Base-by-base conservation (phyloP, 2,888 invertebrate species). In the Lasioglossum malachurum region DNA sequence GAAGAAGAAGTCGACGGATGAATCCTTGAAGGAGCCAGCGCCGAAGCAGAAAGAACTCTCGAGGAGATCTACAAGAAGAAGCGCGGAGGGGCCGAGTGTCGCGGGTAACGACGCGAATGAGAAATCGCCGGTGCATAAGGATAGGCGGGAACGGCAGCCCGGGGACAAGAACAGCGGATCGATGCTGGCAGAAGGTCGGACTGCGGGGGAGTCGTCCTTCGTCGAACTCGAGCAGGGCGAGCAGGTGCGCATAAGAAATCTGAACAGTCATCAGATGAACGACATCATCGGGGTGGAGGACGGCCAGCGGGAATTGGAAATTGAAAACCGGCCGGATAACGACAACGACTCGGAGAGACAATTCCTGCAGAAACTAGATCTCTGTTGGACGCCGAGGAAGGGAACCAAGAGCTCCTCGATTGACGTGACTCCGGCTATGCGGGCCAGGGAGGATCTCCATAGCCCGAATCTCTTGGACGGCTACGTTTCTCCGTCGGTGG, bases 231-330 rank as follows among this genome's bases (percentile, higher is more conserved):
- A 89, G 7, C 78, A 89, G 7, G 89, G 80, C 31, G 78, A 81
- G 27, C 71, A 83, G 12, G 44, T 84, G 16, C 60, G 12, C 10
- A 80, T 91, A 53, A 53, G 5, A 8, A 83, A 71, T 4, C 44
- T 91, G 69, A 85, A 84, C 44, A 77, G 8, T 31, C 27, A 60
- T 41, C 83, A 91, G 83, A 78, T 92, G 78, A 82, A 85, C 27
- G 83, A 88, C 31, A 92, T 92, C 64, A 89, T 92, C 72, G 91
- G 90, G 0, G 16, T 87, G 27, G 10, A 12, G 27, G 46, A 2
- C 5, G n/a, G 5, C 12, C 2, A 1, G 27, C 12, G 0, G 12
- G 2, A 44, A 31, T 23, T 10, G 4, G 31, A 1, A 7, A n/a
- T 46, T 38, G 46, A 57, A 27, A 14, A n/a, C 1, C 16, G 0